Percentiles rank a stretch among this genome's conserved stretches.
phyloP scores from a whole-genome alignment of 1,140 invertebrate species.

The Coelopa frigida region DNA sequence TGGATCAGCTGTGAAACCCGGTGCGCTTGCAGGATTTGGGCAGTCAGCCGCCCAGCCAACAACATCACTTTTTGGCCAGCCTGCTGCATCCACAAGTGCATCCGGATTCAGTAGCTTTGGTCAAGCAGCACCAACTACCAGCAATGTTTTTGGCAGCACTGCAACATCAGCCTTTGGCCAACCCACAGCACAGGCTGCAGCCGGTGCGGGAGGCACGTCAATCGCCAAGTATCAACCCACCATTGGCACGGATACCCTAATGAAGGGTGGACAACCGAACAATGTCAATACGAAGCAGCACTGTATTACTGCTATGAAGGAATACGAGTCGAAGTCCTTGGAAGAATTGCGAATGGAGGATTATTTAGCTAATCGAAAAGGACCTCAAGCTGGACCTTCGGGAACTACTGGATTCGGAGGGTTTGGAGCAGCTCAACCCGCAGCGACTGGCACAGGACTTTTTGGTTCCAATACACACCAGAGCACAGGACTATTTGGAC shows the following conservation, averaged over 20 bases:
- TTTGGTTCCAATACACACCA: conserved; percentile 43
- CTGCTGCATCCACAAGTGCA: conserved; percentile 44
- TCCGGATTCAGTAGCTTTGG: conserved; percentile 53
- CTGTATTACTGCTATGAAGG: conserved; percentile 96
- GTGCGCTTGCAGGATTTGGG: conserved; percentile 52
- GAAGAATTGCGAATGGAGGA: conserved; percentile 93
- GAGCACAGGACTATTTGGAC: conserved; percentile 44
- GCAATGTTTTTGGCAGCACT: conserved; percentile 55
- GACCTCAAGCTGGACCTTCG: conserved; percentile 43
- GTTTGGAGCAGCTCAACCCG: conserved; percentile 49
- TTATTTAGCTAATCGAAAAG: conserved; percentile 84
- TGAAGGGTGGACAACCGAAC: conserved; percentile 74
- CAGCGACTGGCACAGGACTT: conserved; percentile 34
- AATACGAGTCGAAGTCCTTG: conserved; percentile 89
- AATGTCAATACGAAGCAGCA: conserved; percentile 87
- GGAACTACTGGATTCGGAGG: conserved; percentile 42
- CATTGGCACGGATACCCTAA: conserved; percentile 81
- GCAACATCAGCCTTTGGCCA: conserved; percentile 37
- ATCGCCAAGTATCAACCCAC: conserved; percentile 79
- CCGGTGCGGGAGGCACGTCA: conserved; percentile 57
- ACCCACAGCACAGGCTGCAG: conserved; percentile 43
- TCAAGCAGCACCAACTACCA: conserved; percentile 48
- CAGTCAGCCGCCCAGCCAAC: conserved; percentile 42
- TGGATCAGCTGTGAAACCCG: conserved; percentile 52
- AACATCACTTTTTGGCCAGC: conserved; percentile 52